Base-by-base conservation (phyloP, 2,888 invertebrate species). In the Lordiphosa fenestrarum region DNA sequence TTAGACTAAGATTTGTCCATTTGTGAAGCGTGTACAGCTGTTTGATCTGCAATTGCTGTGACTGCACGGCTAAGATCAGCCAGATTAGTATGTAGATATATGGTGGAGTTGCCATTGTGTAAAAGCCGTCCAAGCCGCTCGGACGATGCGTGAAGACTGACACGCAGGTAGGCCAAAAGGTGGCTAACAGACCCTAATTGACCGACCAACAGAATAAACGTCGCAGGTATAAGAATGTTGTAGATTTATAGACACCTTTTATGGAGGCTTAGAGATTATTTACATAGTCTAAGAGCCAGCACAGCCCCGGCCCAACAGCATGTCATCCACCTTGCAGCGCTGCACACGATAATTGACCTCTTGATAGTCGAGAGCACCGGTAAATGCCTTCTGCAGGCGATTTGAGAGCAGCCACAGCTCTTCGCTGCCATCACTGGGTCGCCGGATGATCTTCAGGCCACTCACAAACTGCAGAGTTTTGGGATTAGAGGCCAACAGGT, bases 401-500 rank as follows among this genome's bases (percentile, higher is more conserved):
- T 80, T 83, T 12, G 94, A 93, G 4, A 94, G 61, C 10, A 93
- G 89, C 93, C 94, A 94, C 1, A 94, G 88, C 67, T 94, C 93
- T 78, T 94, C 91, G 51, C 90, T 89, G 2, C 91, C 91, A 67
- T 89, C 88, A 4, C 42, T 12, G 0, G 89, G 84, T 56, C 92
- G 91, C 44, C 89, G 91, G 10, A 93, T 90, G 2, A 94, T 90
- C 89, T 95, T 95, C n/a, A 95, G 78, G 0, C 94, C 95, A 72
- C 93, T 93, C 1, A 92, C 91, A 82, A 95, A 95, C 80, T 95
- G 95, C 52, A 95, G 87, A 0, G 92, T 92, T 52, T 91, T 89
- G 15, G 87, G 87, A 84, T 94, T 91, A 6, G 91, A 78, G 1
- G 92, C 92, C n/a, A 92, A 77, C 1, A 92, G 81, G 64, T 91